Evolutionary conservation across 2,113 vertebrate species (phyloP).

Genomic region (Perca flavescens): DNA sequence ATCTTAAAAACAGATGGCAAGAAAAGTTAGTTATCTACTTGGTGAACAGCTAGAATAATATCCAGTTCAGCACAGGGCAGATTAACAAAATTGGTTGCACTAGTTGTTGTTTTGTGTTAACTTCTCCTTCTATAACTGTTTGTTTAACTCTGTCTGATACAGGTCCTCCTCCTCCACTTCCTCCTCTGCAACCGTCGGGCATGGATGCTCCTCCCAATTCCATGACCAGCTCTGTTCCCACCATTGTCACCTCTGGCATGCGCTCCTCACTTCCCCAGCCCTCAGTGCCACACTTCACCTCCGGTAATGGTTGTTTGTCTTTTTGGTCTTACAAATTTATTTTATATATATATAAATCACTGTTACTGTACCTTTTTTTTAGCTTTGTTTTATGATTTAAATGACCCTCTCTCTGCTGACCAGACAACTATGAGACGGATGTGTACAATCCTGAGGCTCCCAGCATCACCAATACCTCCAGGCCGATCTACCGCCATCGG

Average conservation of each 20-base stretch:
- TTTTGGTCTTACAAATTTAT: not conserved
- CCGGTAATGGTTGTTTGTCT: slow-evolving; percentile 82
- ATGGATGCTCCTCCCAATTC: slow-evolving; percentile 97
- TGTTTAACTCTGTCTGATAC: slow-evolving; percentile 47
- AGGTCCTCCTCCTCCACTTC: slow-evolving; percentile 97
- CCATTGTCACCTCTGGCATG: slow-evolving; percentile 95
- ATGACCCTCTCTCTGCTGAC: slow-evolving; percentile 72
- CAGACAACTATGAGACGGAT: slow-evolving; percentile 94
- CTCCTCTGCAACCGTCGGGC: slow-evolving; percentile 92
- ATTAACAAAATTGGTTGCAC: not conserved
- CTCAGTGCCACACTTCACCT: slow-evolving; percentile 89
- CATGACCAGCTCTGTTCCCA: slow-evolving; percentile 94
- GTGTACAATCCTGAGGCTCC: slow-evolving; percentile 98
- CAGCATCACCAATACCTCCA: slow-evolving; percentile 93
- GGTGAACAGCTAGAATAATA: not conserved
- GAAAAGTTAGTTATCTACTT: not conserved
- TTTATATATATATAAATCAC: too few relatives aligned
- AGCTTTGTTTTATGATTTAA: not conserved
- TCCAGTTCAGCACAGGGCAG: not conserved
- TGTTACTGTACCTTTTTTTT: not conserved
- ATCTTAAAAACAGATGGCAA: not conserved
- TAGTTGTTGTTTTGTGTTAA: not conserved
- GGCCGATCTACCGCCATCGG: slow-evolving; percentile 95
- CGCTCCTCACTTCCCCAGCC: slow-evolving; percentile 91
- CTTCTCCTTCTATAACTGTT: not conserved